phyloP scores from a whole-genome alignment of 2,888 invertebrate species.

The Thysanoteuthis rhombus region DNA sequence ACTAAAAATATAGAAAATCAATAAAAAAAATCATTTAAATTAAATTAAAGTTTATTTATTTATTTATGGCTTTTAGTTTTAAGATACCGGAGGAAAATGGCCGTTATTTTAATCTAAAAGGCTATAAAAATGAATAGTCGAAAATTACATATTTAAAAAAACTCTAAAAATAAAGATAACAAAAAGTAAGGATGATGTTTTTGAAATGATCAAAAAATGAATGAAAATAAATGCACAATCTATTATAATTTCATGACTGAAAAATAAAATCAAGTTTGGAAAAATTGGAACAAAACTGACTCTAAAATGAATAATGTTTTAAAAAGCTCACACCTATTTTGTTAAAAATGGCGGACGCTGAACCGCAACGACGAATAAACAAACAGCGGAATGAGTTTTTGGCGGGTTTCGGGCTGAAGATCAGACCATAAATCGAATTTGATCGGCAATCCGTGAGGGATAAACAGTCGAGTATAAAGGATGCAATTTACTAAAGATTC shows the following conservation, averaged over 20 bases:
- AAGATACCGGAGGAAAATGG: neutral
- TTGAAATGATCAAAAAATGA: neutral
- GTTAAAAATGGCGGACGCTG: neutral
- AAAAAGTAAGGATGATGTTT: neutral
- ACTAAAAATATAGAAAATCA: neutral
- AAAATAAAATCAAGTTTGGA: neutral
- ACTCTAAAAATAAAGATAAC: neutral
- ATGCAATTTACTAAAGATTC: neutral
- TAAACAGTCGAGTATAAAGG: neutral
- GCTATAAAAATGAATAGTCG: neutral
- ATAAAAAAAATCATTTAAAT: neutral
- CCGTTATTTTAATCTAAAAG: neutral
- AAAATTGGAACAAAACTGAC: neutral
- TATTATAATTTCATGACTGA: neutral
- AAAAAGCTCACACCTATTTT: conserved; percentile 12
- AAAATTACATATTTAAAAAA: neutral
- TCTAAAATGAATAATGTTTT: neutral
- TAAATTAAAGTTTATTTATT: neutral
- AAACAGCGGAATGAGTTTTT: neutral
- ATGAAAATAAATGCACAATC: neutral
- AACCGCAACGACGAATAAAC: neutral
- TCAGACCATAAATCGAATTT: conserved; percentile 12
- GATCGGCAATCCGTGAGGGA: conserved; percentile 12
- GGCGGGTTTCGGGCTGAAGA: neutral
- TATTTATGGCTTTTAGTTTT: neutral